phyloP scores from a whole-genome alignment of 1,140 invertebrate genomes.

The Drosophila leontia region DNA sequence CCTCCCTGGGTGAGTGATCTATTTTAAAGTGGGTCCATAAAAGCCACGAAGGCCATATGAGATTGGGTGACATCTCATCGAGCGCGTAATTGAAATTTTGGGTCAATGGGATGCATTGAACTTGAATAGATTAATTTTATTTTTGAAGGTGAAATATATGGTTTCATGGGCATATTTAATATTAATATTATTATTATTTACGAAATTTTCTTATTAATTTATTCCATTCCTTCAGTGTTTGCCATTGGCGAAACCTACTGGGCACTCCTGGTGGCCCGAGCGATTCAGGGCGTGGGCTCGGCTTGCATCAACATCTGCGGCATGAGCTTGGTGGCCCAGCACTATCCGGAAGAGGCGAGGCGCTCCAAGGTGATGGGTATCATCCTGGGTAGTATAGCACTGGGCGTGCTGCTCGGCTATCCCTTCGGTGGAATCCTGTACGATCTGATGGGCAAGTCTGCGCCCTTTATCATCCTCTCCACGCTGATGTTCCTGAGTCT shows the following conservation, averaged over 20 bases:
- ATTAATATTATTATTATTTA: not conserved
- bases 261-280: constrained; percentile 91
- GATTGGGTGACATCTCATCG: not conserved
- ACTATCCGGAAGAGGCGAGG: constrained; percentile 84
- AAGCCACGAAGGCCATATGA: not conserved
- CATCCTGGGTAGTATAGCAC: constrained; percentile 91
- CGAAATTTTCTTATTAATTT: not conserved
- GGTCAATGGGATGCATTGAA: not conserved
- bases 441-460: constrained; percentile 90
- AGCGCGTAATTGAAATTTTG: not conserved
- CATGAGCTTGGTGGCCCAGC: constrained; percentile 88
- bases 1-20: constrained; percentile 90
- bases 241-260: constrained; percentile 92
- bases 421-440: constrained; percentile 92
- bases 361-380: constrained; percentile 91
- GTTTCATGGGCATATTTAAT: not conserved
- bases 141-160: not conserved
- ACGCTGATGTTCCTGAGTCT: constrained; percentile 87
- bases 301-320: constrained; percentile 92
- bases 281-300: constrained; percentile 94
- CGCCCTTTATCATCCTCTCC: constrained; percentile 90
- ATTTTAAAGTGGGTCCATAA: constrained; percentile 8
- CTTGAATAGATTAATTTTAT: not conserved
- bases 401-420: constrained; percentile 92
- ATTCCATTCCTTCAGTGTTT: constrained; percentile 87